Percentiles rank a stretch among this genome's conserved stretches.
phyloP scores from a whole-genome alignment of 2,888 invertebrate species.

The Lasioglossum marginatum region DNA sequence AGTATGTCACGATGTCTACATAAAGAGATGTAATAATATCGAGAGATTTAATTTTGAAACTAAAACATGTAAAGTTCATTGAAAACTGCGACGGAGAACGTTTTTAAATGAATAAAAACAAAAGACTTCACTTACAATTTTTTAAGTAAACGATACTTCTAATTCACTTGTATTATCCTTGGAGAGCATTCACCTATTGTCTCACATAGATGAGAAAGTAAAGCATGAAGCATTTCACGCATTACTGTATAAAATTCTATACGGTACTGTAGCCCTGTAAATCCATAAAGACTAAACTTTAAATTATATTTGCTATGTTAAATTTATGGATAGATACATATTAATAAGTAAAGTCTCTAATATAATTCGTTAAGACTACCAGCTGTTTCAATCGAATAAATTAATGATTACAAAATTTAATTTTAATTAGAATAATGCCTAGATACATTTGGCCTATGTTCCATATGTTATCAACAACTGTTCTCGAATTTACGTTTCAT shows the following conservation, averaged over 20 bases:
- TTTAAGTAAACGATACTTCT: slow-evolving; percentile 10
- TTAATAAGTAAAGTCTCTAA: not conserved
- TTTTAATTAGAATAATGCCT: not conserved
- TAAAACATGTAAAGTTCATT: slow-evolving; percentile 18
- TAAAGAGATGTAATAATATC: slow-evolving; percentile 38
- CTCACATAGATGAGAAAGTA: not conserved
- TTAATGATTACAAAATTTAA: slow-evolving; percentile 10
- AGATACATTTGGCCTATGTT: slow-evolving; percentile 26
- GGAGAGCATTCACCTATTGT: not conserved
- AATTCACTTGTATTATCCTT: not conserved
- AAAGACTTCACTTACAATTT: slow-evolving; percentile 7
- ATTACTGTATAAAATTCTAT: not conserved
- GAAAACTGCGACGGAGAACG: not conserved
- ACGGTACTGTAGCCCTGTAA: not conserved
- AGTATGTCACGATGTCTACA: slow-evolving; percentile 27
- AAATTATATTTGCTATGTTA: not conserved
- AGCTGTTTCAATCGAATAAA: not conserved
- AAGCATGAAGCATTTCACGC: not conserved
- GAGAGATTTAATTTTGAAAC: slow-evolving; percentile 29
- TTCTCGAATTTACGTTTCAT: slow-evolving; percentile 22
- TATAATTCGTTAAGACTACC: not conserved
- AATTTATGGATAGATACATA: slow-evolving; percentile 6
- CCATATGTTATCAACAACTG: not conserved
- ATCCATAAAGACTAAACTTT: not conserved
- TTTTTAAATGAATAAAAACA: slow-evolving; percentile 4